A percentile compares a stretch with the other conserved stretches of the same genome.
phyloP scores from a whole-genome alignment of 2,113 vertebrate genomes.

The Tragelaphus buxtoni region DNA sequence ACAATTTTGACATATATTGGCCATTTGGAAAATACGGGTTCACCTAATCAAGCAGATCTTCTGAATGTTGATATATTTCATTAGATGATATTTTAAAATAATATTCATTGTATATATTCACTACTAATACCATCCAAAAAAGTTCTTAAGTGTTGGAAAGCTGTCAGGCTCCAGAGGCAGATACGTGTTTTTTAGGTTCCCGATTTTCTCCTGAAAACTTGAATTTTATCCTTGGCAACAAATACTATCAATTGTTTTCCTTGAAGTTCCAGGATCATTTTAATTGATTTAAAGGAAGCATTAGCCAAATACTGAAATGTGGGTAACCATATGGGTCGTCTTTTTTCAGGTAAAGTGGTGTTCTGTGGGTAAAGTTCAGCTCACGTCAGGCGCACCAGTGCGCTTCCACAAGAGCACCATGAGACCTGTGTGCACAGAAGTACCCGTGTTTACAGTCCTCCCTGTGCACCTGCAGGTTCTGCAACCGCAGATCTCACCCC shows the following conservation, averaged over 20 bases:
- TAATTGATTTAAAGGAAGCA: background rate
- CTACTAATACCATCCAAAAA: background rate
- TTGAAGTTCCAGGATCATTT: background rate
- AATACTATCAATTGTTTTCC: background rate
- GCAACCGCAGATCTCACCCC: background rate
- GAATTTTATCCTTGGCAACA: background rate
- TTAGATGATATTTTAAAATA: background rate
- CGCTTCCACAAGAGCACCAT: background rate
- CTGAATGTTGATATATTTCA: background rate
- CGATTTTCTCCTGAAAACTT: background rate
- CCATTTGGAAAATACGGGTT: background rate
- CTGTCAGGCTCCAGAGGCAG: background rate
- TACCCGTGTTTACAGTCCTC: background rate
- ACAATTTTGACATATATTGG: background rate
- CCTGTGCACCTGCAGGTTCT: background rate
- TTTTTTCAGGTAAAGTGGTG: background rate
- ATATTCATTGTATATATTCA: background rate
- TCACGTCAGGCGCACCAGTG: fast-evolving
- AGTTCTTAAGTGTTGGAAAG: background rate
- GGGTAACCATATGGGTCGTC: background rate
- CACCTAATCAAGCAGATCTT: background rate
- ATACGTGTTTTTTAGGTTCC: background rate
- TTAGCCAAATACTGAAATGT: background rate
- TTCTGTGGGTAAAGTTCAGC: no score
- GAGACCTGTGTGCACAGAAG: background rate